Percentiles rank a stretch among this genome's conserved stretches.
These are phyloP conservation scores for Enteromius trimaculatus DNA, from an alignment of 2,797 vertebrate genomes.

Conservation along the genomic window DNA sequence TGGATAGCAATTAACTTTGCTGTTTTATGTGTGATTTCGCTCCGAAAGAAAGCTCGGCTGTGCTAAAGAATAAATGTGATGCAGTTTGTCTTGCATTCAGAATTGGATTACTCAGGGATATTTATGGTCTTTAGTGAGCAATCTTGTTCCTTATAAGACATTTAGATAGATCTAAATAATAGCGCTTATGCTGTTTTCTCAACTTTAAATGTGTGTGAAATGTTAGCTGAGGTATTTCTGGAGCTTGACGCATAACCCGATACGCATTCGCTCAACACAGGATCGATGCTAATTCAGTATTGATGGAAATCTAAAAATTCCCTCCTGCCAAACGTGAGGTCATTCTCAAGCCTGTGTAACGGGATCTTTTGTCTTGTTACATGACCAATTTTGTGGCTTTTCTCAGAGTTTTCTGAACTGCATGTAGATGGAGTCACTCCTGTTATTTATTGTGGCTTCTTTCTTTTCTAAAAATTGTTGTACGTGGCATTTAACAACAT, in stretches of 20 bases:
- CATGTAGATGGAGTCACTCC: background rate
- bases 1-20: background rate
- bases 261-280: conserved; percentile 54
- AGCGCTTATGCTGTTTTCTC: conserved; percentile 4
- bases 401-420: background rate
- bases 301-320: conserved; percentile 70
- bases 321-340: conserved; percentile 11
- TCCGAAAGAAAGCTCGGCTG: background rate
- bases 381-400: conserved; percentile 20
- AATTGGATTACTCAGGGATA: background rate
- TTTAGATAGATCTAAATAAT: conserved; percentile 19
- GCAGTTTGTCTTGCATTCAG: background rate
- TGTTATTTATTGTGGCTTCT: background rate
- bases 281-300: conserved; percentile 76
- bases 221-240: conserved; percentile 36
- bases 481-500: background rate
- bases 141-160: background rate
- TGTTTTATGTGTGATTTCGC: background rate
- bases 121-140: background rate
- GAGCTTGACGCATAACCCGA: conserved; percentile 60
- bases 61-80: background rate
- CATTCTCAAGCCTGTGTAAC: conserved; percentile 32
- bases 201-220: conserved; percentile 12
- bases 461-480: background rate
- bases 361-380: conserved; percentile 36